Percentiles rank a stretch among this genome's conserved stretches.
Conservation (phyloP, 1,140 invertebrate species). For the Zaprionus ornatus region DNA sequence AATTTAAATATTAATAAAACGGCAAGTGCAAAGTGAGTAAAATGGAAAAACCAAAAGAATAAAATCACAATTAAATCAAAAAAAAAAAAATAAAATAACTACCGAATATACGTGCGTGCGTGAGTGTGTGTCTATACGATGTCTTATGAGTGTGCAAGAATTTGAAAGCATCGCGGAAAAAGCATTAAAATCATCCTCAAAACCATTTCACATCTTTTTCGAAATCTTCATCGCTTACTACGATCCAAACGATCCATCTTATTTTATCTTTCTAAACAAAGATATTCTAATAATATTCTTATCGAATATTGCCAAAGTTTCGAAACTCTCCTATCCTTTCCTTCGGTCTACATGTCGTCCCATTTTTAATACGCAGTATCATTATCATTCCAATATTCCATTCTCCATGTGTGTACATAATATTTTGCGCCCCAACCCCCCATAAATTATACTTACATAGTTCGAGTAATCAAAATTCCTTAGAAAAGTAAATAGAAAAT, state of each 20-base stretch:
- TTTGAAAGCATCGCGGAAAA: conserved; percentile 13
- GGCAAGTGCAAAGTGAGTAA: conserved; percentile 88
- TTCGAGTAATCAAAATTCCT: conserved; percentile 21
- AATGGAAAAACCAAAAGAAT: conserved; percentile 28
- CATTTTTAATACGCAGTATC: not conserved
- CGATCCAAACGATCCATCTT: not conserved
- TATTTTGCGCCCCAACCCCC: not conserved
- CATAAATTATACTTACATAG: conserved; percentile 10
- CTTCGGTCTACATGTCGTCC: not conserved
- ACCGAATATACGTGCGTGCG: conserved; percentile 44
- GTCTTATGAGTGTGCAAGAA: conserved; percentile 7
- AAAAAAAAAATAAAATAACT: conserved; percentile 22
- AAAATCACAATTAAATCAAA: conserved; percentile 12
- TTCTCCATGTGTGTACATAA: conserved; percentile 69
- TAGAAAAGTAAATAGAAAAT: conserved; percentile 34
- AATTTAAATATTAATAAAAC: conserved; percentile 96
- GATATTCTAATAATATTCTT: not conserved
- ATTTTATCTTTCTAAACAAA: not conserved
- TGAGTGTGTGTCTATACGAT: not conserved
- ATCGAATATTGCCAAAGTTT: not conserved
- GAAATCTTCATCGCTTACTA: not conserved
- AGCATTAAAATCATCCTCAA: conserved; percentile 20
- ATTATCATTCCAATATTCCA: conserved; percentile 50
- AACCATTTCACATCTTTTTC: not conserved
- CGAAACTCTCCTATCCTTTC: not conserved